phyloP scores from a whole-genome alignment of 2,888 invertebrate genomes.

The Junonia oenone region DNA sequence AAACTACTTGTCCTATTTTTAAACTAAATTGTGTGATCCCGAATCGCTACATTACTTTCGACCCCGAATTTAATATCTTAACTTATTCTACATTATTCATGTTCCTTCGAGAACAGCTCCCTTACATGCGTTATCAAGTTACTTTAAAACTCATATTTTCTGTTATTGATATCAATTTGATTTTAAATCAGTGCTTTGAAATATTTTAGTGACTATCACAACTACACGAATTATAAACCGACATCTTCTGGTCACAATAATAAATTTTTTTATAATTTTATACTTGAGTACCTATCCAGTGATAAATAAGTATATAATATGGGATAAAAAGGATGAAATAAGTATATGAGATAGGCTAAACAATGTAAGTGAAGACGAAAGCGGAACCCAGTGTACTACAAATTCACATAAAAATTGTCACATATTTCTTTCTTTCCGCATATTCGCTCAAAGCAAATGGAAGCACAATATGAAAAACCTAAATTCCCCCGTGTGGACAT shows the following conservation, averaged over 20 bases:
- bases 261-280: too few species aligned
- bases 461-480: background rate
- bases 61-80: background rate
- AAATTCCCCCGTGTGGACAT: background rate
- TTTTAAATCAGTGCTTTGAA: too few species aligned
- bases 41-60: background rate
- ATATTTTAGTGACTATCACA: too few species aligned
- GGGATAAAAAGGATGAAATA: too few species aligned
- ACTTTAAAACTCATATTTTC: background rate
- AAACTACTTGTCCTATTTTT: background rate
- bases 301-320: too few species aligned
- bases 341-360: too few species aligned
- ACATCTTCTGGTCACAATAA: too few species aligned
- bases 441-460: background rate
- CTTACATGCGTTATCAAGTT: background rate
- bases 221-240: too few species aligned
- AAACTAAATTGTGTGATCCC: background rate
- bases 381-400: background rate
- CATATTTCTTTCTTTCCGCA: background rate
- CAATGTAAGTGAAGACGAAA: too few species aligned
- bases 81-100: conserved; percentile 6
- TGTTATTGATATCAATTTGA: conserved; percentile 8
- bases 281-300: too few species aligned
- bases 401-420: background rate
- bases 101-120: conserved; percentile 5